Base-by-base conservation (phyloP, 2,113 vertebrate genomes). In the Oplegnathus fasciatus region DNA sequence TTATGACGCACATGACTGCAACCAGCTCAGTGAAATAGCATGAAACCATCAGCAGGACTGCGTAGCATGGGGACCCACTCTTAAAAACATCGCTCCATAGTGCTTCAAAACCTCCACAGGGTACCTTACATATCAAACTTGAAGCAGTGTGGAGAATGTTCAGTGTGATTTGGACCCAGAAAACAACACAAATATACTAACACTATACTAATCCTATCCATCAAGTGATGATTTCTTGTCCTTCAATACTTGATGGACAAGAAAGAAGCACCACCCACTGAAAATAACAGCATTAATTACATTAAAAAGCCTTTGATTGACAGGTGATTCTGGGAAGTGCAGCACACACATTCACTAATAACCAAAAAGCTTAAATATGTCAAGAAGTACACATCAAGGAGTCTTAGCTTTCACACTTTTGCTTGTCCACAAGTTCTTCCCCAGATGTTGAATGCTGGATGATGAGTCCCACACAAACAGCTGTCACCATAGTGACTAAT, bases 401-500 rank as follows among this genome's bases (percentile, higher is more conserved):
- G 67, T 48, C 28, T 30, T 54, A 77, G 22, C 9, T n/a, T 67
- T 62, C 8, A 14, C 30, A 42, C 52, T 28, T 82, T 22, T 61
- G 55, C 67, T 80, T 10, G 6, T 34, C 37, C 62, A 68, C 57
- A 86, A 84, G 15, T 69, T 88, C 54, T 84, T 79, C 17, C 44
- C 77, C 87, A 84, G 73, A 84, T 88, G 65, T 71, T 84, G 44
- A 68, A 61, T 50, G 37, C 28, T 60, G 72, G 26, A 30, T 69
- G 81, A 71, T 74, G 78, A 80, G 57, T 84, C 57, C 57, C 62
- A 84, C 52, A 86, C 67, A 86, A 89, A 85, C 80, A 85, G 32
- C 70, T 82, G 69, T 80, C 84, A 79, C 86, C 66, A 77, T 78
- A 80, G 84, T 54, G 70, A 84, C 77, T 70, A 68, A 74, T 84